Conservation (phyloP, 2,888 invertebrate species). For the Embidobia sp. region DNA sequence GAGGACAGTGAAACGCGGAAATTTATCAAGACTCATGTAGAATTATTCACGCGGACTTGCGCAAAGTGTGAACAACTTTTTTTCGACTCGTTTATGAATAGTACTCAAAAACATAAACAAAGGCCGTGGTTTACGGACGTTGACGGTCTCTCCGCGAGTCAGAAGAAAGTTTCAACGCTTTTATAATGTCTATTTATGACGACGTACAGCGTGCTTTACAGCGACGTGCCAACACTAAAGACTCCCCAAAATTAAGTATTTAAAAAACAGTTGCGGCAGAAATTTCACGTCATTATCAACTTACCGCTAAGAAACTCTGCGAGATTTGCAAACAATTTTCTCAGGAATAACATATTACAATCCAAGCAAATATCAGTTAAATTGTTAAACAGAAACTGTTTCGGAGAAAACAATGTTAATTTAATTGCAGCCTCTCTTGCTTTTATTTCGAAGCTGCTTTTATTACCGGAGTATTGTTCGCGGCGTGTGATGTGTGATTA, state of each 20-base stretch:
- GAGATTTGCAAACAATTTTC: conserved; percentile 3
- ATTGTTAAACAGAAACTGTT: too few species aligned
- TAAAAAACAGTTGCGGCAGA: conserved; percentile 24
- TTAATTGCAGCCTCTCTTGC: conserved; percentile 1
- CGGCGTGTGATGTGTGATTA: background rate
- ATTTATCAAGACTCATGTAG: conserved; percentile 34
- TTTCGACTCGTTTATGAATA: conserved; percentile 39
- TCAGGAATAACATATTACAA: too few species aligned
- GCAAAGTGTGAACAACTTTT: conserved; percentile 42
- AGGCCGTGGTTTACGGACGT: conserved; percentile 39
- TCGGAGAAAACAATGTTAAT: conserved; percentile 9
- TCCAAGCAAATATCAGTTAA: too few species aligned
- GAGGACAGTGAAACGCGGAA: conserved; percentile 15
- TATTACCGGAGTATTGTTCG: too few species aligned
- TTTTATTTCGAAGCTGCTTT: background rate
- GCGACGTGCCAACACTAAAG: conserved; percentile 19
- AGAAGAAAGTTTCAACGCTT: conserved; percentile 41
- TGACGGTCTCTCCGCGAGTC: conserved; percentile 28
- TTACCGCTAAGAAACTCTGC: background rate
- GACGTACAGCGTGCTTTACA: conserved; percentile 18
- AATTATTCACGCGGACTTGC: conserved; percentile 21
- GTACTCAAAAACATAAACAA: conserved; percentile 52
- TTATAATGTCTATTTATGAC: conserved; percentile 38
- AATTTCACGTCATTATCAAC: too few species aligned
- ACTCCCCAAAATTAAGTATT: conserved; percentile 40